Base-by-base conservation (phyloP, 2,113 vertebrate species). In the Eublepharis macularius region DNA sequence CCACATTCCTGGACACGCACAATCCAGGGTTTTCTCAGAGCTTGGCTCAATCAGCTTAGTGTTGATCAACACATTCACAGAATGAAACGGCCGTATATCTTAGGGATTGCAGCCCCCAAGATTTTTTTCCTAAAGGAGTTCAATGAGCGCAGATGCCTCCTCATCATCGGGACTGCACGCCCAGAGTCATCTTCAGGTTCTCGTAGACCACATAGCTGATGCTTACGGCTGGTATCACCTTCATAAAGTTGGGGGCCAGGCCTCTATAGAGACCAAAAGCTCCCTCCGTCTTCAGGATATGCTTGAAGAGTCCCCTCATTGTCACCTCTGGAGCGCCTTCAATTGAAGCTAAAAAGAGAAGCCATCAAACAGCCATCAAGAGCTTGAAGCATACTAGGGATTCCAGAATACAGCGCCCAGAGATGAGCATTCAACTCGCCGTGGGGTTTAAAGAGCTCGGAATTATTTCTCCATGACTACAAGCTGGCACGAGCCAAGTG, bases 201-300 rank as follows among this genome's bases (percentile, higher is more conserved):
- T 99, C 98, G 2, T 99, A 99, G 1, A 99, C 98, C 94, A 99
- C 98, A 0, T 99, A 99, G 96, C 98, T 99, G 96, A 99, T 99
- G 98, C 98, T 99, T 32, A 99, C 98, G 0, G 98, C 98, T 0
- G 98, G 98, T 74, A 99, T 98, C 94, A 99, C 98, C 96, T 99
- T 99, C 98, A 99, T 99, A 51, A 99, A 99, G 95, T 99, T 99
- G 12, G 98, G 98, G 0, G 98, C 97, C 94, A 99, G 95, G n/a
- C 98, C 98, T 76, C 98, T 92, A 92, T 99, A 99, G 65, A 99
- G 98, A 79, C 98, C 98, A 60, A 93, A 95, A 0, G 97, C 92
- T 4, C 98, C 98, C 85, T 99, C 98, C 0, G 98, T 99, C 95
- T 96, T 94, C 81, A 99, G 86, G 81, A 99, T 99, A 84, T 99